A percentile compares a stretch with the other conserved stretches of the same genome.
Evolutionary conservation across 2,797 vertebrate species (phyloP).

Genomic region (Microctenopoma lineatum): DNA sequence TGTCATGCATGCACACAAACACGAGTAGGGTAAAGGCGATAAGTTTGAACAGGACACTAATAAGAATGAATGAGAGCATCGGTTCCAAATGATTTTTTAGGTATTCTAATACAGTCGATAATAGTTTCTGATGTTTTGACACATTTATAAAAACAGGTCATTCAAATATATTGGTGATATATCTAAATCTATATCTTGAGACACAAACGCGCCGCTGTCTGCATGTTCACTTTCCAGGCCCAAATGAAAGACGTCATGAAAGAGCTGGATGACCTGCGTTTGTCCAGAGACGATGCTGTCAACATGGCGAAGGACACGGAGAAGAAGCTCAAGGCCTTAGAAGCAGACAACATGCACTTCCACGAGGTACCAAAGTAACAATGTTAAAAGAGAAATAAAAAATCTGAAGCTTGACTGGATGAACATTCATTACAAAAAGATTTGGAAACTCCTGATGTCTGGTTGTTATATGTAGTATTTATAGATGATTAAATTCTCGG

Average conservation of each 20-base stretch:
- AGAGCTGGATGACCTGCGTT: conserved; percentile 92
- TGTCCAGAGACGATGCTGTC: conserved; percentile 91
- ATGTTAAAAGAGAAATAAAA: not conserved
- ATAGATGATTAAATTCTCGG: too few species aligned
- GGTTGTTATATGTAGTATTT: too few species aligned
- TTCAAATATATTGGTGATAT: too few species aligned
- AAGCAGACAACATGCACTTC: conserved; percentile 90
- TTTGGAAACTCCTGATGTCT: not conserved
- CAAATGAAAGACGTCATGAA: conserved; percentile 92
- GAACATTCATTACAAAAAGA: not conserved
- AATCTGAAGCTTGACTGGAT: not conserved
- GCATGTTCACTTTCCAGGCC: conserved; percentile 67
- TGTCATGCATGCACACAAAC: not conserved
- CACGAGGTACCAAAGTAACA: conserved; percentile 86
- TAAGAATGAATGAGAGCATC: not conserved
- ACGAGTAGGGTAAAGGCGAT: not conserved
- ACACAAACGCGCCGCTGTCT: not conserved
- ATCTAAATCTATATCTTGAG: too few species aligned
- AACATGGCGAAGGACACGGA: conserved; percentile 91
- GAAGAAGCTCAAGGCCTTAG: conserved; percentile 94
- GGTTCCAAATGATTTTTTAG: not conserved
- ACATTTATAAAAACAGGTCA: not conserved
- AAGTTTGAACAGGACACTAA: not conserved
- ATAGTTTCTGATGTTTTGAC: not conserved
- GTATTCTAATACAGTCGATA: not conserved